Base-by-base conservation (phyloP, 2,888 invertebrate species). In the Teleiodes luculella region DNA sequence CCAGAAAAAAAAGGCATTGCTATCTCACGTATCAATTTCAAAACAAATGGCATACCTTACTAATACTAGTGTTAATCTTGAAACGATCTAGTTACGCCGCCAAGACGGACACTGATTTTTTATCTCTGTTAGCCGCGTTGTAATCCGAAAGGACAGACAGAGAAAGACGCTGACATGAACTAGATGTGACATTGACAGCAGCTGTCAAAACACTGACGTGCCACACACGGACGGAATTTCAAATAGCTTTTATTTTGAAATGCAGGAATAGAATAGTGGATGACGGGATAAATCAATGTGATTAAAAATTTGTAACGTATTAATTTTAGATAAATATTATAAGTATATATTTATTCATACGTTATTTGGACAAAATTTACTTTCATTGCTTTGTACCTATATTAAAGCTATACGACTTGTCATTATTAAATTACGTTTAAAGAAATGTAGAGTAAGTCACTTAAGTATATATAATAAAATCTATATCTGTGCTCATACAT, bases 151-250 rank as follows among this genome's bases (percentile, higher is more conserved):
- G 18, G 53, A 51, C 36, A 54, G 53, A 46, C 52, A 53, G 55
- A 52, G 54, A 52, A 46, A 54, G 48, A 54, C 51, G 52, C 52
- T 41, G 51, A 49, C 56, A 39, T 58, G 56, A 64, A 67, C 65
- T 51, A 59, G 53, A 61, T 64, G 62, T 76, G 80, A 81, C 78
- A 79, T 65, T 81, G 82, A 82, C 82, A 78, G 71, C 63, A 43
- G 65, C 79, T 82, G 82, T 83, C 83, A 81, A 82, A 83, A 83
- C 73, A 78, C 59, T 61, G 69, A 75, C 73, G 66, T 59, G 67
- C 76, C 74, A 69, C 78, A 77, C 78, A 67, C 66, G 68, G 62
- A 55, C 60, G 66, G 53, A 54, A 48, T 48, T 18, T 48, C 48
- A 35, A 48, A 20, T 35, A 48, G 48, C 48, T 20, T 35, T 33